Evolutionary conservation across 1,140 invertebrate species (phyloP), one percentile per base, ranked within the genome.

Genomic region (Megalopta genalis): DNA sequence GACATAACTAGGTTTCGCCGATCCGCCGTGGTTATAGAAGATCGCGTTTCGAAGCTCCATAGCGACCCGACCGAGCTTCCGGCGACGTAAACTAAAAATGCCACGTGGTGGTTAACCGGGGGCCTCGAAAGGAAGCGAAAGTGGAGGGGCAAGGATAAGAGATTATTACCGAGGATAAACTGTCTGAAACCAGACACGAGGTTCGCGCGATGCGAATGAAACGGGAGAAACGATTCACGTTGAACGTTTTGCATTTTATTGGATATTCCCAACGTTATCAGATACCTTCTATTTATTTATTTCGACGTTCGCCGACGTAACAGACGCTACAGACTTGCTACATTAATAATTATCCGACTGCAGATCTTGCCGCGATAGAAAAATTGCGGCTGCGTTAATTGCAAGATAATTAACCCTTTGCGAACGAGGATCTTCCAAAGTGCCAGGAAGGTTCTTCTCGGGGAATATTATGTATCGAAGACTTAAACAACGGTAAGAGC

Each of bases 81-180:
- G 70, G 23, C 54, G 25, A 46, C 57, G 70, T 62, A 62, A 72
- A 72, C 60, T 62, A 72, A 72, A 72, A 72, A 72, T 32, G 59
- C 25, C 62, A 64, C 32, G 62, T 64, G 14, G 62, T 39, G 39
- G 32, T 72, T 72, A 62, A 62, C 70, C 39, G 16, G 10, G 32
- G 18, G 1, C 18, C n/a, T 0, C 21, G 70, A 62, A 46, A 72
- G 70, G 70, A 46, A 72, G 27, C 2, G 2, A 12, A 6, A 9
- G 12, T 7, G 57, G 23, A 16, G 27, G 54, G 16, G 39, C 18
- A 37, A 32, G 37, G 39, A 39, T 2, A 42, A 39, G 39, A 46
- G 59, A 46, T 72, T 62, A 62, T 72, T 72, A 46, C 23, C 21
- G 12, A 39, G 70, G 39, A 72, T 72, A 62, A 72, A 72, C 70